Conservation (phyloP, 2,113 vertebrate species). For the Accipiter cooperii region DNA sequence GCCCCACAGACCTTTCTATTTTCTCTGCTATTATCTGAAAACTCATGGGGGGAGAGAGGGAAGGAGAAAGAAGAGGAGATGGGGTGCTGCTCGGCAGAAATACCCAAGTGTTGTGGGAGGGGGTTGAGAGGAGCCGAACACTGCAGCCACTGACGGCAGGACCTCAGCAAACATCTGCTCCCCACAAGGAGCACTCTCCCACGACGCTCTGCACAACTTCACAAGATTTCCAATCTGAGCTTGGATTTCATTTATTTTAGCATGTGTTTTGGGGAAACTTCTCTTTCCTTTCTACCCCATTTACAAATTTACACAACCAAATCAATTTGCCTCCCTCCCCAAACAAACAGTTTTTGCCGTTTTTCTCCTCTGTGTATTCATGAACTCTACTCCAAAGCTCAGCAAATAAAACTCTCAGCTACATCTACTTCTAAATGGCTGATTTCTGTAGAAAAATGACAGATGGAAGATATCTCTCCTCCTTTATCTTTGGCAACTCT, state of each 20-base stretch:
- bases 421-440: background rate
- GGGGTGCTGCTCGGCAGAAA: background rate
- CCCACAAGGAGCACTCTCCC: background rate
- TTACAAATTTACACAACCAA: background rate
- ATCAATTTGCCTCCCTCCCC: background rate
- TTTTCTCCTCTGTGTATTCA: background rate
- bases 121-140: background rate
- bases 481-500: background rate
- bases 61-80: background rate
- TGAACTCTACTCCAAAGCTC: background rate
- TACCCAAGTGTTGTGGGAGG: background rate
- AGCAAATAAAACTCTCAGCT: slow-evolving; percentile 1
- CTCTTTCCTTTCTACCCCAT: background rate
- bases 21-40: background rate
- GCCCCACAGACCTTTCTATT: background rate
- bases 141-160: background rate
- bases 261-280: background rate
- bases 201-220: fast-evolving
- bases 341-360: background rate
- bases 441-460: background rate
- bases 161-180: background rate
- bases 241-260: background rate
- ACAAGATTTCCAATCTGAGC: background rate
- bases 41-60: fast-evolving
- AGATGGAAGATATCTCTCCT: slow-evolving; percentile 5